A percentile compares a stretch with the other conserved stretches of the same genome.
Evolutionary conservation across 2,888 invertebrate genomes (phyloP).

Genomic region (Chironomus tentans): DNA sequence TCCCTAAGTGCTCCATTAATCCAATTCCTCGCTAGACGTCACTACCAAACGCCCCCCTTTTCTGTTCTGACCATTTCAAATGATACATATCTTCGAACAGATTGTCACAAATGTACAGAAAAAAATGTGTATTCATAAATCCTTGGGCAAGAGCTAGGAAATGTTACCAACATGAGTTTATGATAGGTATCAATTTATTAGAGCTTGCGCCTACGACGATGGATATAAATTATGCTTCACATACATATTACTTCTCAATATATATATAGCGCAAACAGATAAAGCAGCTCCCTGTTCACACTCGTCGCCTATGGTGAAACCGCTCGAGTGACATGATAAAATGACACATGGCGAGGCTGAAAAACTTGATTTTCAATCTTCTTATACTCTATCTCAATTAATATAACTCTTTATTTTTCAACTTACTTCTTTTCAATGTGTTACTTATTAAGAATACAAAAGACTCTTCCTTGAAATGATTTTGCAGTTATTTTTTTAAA

Average conservation of each 20-base stretch:
- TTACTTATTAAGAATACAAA: no score
- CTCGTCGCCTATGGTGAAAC: slow-evolving; percentile 17
- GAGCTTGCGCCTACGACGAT: background rate
- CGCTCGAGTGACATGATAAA: background rate
- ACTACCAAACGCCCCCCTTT: no score
- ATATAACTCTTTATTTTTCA: background rate
- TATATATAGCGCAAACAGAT: background rate
- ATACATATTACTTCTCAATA: background rate
- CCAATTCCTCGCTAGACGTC: no score
- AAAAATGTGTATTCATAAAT: background rate
- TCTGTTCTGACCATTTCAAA: background rate
- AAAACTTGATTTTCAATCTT: background rate
- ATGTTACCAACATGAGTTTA: background rate
- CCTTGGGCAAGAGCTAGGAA: background rate
- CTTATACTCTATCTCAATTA: background rate
- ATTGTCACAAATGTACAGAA: background rate
- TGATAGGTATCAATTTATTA: slow-evolving; percentile 14
- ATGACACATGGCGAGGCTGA: background rate
- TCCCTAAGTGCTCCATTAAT: no score
- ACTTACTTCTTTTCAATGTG: background rate
- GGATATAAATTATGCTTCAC: slow-evolving; percentile 19
- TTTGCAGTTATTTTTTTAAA: no score
- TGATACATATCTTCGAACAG: background rate
- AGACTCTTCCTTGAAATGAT: no score
- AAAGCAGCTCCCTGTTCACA: slow-evolving; percentile 16